Conservation (phyloP, 2,113 vertebrate genomes). For the Struthidea cinerea region DNA sequence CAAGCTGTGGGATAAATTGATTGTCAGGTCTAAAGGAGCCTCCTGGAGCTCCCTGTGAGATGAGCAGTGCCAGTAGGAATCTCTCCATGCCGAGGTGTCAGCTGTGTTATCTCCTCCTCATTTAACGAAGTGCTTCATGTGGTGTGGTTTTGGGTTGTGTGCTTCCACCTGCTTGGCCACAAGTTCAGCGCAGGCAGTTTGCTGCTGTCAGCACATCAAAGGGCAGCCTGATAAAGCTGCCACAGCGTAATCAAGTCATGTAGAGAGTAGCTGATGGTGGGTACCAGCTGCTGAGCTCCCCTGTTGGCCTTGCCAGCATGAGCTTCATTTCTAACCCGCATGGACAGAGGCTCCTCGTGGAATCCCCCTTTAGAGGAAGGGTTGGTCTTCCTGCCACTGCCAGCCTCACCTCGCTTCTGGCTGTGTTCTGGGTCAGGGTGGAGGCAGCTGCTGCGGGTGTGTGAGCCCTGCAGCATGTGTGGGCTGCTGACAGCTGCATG, state of each 20-base stretch:
- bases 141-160: neutral
- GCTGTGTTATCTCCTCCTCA: neutral
- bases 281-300: neutral
- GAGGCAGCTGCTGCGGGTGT: neutral
- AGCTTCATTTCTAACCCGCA: neutral
- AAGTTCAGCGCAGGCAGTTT: neutral
- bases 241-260: fast-evolving
- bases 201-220: neutral
- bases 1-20: neutral
- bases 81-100: neutral
- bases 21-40: neutral
- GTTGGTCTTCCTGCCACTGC: neutral
- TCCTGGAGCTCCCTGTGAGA: neutral
- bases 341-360: neutral
- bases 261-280: neutral
- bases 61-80: neutral
- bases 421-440: neutral
- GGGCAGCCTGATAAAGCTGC: neutral
- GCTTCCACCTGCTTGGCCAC: neutral
- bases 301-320: neutral
- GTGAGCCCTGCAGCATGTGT: neutral
- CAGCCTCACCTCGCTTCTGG: neutral
- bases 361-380: neutral
- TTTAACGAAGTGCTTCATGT: neutral
- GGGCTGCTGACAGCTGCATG: neutral